Evolutionary conservation across 2,797 vertebrate genomes (phyloP).

Genomic region (Chaenodraco wilsoni): DNA sequence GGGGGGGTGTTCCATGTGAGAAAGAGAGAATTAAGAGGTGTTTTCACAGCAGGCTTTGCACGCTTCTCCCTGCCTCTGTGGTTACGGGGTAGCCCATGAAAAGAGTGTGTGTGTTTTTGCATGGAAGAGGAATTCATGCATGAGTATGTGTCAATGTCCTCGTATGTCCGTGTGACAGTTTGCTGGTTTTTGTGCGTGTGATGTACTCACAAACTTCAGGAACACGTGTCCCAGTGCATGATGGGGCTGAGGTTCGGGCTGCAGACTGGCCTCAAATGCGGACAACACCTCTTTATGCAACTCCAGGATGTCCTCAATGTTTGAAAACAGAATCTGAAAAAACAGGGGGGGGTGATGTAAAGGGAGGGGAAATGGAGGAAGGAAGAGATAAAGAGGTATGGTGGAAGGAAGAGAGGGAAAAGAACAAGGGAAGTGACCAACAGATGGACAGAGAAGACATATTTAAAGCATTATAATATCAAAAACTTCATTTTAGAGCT

Average conservation of each 20-base stretch:
- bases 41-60: slow-evolving; percentile 68
- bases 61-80: slow-evolving; percentile 61
- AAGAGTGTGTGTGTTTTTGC: slow-evolving; percentile 46
- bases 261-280: slow-evolving; percentile 89
- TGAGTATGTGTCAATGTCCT: slow-evolving; percentile 29
- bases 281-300: slow-evolving; percentile 93
- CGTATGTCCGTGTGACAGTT: slow-evolving; percentile 44
- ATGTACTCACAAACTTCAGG: slow-evolving; percentile 94
- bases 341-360: slow-evolving; percentile 45
- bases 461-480: neutral
- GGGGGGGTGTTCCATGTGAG: slow-evolving; percentile 40
- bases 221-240: slow-evolving; percentile 95
- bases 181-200: slow-evolving; percentile 39
- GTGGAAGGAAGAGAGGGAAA: slow-evolving; percentile 27
- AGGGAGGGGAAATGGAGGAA: slow-evolving; percentile 43
- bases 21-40: slow-evolving; percentile 57
- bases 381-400: slow-evolving; percentile 38
- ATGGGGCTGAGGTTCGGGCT: slow-evolving; percentile 94
- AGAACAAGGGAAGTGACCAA: slow-evolving; percentile 39
- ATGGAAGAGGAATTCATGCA: slow-evolving; percentile 36
- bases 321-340: slow-evolving; percentile 95
- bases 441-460: slow-evolving; percentile 36
- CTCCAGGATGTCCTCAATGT: slow-evolving; percentile 96
- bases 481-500: neutral
- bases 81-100: slow-evolving; percentile 59